phyloP scores from a whole-genome alignment of 2,888 invertebrate genomes.

The Conchocele bisecta region DNA sequence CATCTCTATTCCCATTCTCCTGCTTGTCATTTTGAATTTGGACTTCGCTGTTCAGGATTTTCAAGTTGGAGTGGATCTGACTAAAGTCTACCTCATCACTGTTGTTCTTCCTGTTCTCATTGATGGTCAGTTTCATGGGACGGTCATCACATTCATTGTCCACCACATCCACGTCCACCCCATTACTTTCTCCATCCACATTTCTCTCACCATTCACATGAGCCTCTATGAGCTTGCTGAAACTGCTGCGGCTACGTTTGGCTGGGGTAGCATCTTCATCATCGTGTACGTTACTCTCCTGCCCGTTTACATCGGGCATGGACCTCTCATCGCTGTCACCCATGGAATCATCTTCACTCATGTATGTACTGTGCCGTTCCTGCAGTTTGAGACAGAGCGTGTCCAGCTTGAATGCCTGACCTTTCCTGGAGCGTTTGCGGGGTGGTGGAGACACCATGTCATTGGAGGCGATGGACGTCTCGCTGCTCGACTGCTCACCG shows the following conservation, averaged over 20 bases:
- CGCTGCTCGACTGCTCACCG: constrained; percentile 57
- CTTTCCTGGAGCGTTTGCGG: constrained; percentile 90
- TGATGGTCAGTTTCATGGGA: too few species aligned
- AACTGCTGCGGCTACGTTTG: neutral
- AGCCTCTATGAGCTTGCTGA: neutral
- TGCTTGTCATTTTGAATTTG: neutral
- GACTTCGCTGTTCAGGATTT: constrained; percentile 44
- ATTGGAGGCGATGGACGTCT: constrained; percentile 75
- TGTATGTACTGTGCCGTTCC: constrained; percentile 61
- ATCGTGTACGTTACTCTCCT: constrained; percentile 24
- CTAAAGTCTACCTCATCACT: constrained; percentile 30
- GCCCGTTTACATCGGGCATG: constrained; percentile 11
- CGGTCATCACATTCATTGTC: neutral
- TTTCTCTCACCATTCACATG: constrained; percentile 9
- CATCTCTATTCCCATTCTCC: constrained; percentile 6
- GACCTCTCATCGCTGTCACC: constrained; percentile 19
- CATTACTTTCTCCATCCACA: constrained; percentile 2
- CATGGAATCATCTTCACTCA: constrained; percentile 42
- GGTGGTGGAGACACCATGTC: constrained; percentile 80
- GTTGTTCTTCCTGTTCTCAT: neutral
- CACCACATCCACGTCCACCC: constrained; percentile 16
- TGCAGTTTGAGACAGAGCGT: constrained; percentile 79
- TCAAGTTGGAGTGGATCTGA: constrained; percentile 51
- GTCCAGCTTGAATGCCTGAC: constrained; percentile 92
- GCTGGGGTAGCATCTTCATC: constrained; percentile 23